phyloP scores from a whole-genome alignment of 1,140 invertebrate genomes.

The Aphidius gifuensis region DNA sequence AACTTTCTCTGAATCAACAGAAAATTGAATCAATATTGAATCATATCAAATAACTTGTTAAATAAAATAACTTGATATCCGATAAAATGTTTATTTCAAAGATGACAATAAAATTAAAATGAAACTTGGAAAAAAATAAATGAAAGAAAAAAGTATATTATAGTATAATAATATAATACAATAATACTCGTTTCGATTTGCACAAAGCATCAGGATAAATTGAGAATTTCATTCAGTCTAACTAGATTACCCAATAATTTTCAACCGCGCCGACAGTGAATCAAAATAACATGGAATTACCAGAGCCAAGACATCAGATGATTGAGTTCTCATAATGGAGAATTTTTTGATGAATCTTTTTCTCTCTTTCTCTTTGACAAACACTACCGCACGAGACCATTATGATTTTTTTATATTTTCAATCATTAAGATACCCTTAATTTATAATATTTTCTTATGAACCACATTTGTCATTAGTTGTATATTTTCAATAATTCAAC shows the following conservation, averaged over 20 bases:
- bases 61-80: too few species aligned
- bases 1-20: too few species aligned
- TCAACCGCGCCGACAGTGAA: slow-evolving; percentile 17
- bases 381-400: neutral
- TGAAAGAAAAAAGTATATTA: too few species aligned
- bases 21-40: too few species aligned
- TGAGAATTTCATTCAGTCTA: slow-evolving; percentile 1
- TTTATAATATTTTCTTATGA: too few species aligned
- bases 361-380: neutral
- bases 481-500: neutral
- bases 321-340: slow-evolving; percentile 22
- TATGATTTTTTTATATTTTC: slow-evolving; percentile 7
- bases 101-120: too few species aligned
- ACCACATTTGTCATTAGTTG: neutral
- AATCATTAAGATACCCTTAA: neutral
- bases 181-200: too few species aligned
- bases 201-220: too few species aligned
- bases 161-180: too few species aligned
- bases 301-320: slow-evolving; percentile 20
- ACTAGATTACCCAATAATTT: slow-evolving; percentile 35
- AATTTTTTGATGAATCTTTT: slow-evolving; percentile 3
- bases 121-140: too few species aligned
- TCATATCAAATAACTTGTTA: too few species aligned
- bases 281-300: slow-evolving; percentile 28
- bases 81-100: too few species aligned